Base-by-base conservation (phyloP, 2,888 invertebrate genomes). In the Drosophila eohydei region DNA sequence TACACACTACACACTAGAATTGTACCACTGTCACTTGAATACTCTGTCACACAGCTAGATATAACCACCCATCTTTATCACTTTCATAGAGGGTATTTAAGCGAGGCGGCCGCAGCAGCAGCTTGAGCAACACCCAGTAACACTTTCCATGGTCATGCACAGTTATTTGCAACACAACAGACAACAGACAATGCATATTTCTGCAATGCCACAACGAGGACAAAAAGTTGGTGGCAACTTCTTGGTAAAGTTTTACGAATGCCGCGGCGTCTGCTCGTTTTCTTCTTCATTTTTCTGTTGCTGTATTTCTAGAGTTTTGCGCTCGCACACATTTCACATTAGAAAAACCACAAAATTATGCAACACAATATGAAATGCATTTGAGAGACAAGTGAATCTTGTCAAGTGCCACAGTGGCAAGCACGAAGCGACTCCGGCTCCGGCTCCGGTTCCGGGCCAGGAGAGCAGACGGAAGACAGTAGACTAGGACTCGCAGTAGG, bases 311-410 rank as follows among this genome's bases (percentile, higher is more conserved):
- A 40, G 67, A 64, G 55, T 69, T 71, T 69, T 63, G 40, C 60
- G 70, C 34, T 34, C 74, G 67, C 70, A 75, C 71, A 81, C 75
- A 81, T 71, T 84, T 71, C 84, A 89, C 84, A 85, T 85, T 89
- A 88, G 89, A 75, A 76, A 63, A 66, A 65, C 88, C 84, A 88
- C 84, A 88, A 86, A 86, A 89, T 86, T 86, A 86, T 86, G 86
- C 86, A 86, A 75, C 89, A 81, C 88, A 86, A 89, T 86, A 89
- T 89, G 88, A 90, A 86, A 86, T 86, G 89, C 84, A 85, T 89
- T 85, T 88, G 84, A 85, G 46, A 89, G 84, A 85, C 89, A 85
- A 89, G 89, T 85, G 84, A 85, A 89, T 89, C 84, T 88, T 88
- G 84, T 88, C 88, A 85, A 89, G 83, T 84, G 89, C 73, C 85